phyloP scores from a whole-genome alignment of 1,140 invertebrate species.

The Prorops nasuta region DNA sequence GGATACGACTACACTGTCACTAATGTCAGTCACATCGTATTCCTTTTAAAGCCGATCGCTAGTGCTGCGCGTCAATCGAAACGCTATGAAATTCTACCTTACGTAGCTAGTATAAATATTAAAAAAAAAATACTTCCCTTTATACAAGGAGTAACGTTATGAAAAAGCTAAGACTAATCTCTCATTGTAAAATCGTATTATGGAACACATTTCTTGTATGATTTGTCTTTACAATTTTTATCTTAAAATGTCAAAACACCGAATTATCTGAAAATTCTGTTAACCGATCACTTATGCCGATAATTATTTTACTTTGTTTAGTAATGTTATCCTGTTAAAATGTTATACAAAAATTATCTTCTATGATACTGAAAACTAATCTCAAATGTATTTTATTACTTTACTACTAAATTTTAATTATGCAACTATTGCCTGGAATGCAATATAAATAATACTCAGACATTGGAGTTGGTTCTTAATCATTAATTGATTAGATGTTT shows the following conservation, averaged over 20 bases:
- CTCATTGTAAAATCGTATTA: conserved; percentile 21
- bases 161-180: conserved; percentile 24
- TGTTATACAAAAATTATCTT: conserved; percentile 17
- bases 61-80: too few relatives aligned
- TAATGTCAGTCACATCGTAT: too few relatives aligned
- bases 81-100: conserved; percentile 22
- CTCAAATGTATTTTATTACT: too few relatives aligned
- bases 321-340: conserved; percentile 7
- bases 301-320: conserved; percentile 19
- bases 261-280: conserved; percentile 30
- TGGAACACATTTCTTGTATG: conserved; percentile 26
- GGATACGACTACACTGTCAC: too few relatives aligned
- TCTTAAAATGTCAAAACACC: conserved; percentile 22
- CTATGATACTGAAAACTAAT: too few relatives aligned
- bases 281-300: conserved; percentile 24
- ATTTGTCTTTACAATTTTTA: conserved; percentile 19
- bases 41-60: too few relatives aligned
- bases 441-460: conserved; percentile 28
- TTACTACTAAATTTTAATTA: conserved; percentile 22
- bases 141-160: conserved; percentile 13
- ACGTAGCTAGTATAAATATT: conserved; percentile 20
- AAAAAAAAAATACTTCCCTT: conserved; percentile 22
- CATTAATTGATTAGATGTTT: conserved; percentile 2
- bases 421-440: conserved; percentile 30
- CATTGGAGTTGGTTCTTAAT: conserved; percentile 5